Evolutionary conservation across 2,888 invertebrate genomes (phyloP), one percentile per base, ranked within the genome.

Genomic region (Tachina fera): DNA sequence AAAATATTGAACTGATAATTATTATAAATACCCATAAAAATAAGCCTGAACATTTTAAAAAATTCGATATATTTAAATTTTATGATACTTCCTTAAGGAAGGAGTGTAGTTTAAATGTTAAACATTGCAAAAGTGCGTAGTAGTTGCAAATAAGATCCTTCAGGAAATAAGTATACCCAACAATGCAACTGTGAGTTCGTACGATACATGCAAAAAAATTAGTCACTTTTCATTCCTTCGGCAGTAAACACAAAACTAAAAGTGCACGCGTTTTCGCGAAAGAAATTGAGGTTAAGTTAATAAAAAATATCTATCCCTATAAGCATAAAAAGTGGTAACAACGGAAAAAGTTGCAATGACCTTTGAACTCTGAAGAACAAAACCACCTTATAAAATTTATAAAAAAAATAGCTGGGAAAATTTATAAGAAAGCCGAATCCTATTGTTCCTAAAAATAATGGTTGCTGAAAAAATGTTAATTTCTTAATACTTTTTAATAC

Each of bases 211-310:
- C 67, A 83, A 71, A 79, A n/a, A 68, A 71, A 65, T 84, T 79
- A 88, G 81, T 84, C 83, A 83, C 80, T 81, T 75, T 83, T 78
- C 51, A 76, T 83, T 86, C 61, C 63, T 72, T 70, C 71, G 72
- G 53, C 68, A 74, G 72, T 81, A 63, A 81, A 84, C 60, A 84
- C 68, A 68, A 31, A 84, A 74, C 31, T 53, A 43, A 49, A 56
- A 68, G 56, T 76, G 63, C 86, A 86, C 86, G 86, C 86, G 79
- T 80, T 86, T 86, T 80, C 53, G 67, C 79, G 80, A 72, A 63
- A 58, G 16, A 60, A 79, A 76, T 87, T 84, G 87, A 85, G 87
- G 80, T 84, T 87, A 87, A 87, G 87, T 87, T 86, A 86, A 76
- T 82, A 67, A 87, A 87, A 63, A 80, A 31, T 31, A 84, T 83